Evolutionary conservation across 2,888 invertebrate species (phyloP).

Genomic region (Acrocyrtus sp.): DNA sequence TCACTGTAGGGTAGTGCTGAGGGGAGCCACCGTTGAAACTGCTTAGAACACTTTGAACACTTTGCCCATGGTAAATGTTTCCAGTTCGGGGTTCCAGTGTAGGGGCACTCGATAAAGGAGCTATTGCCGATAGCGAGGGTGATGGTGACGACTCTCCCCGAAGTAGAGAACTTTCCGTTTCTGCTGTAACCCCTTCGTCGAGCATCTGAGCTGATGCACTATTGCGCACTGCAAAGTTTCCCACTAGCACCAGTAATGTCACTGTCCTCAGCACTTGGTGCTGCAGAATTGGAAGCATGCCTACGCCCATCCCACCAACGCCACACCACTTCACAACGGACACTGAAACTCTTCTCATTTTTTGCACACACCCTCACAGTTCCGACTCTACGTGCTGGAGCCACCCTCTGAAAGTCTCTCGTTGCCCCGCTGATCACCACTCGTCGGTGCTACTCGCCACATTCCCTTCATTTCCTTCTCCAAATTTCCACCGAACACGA

Average conservation of each 20-base stretch:
- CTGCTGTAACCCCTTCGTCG: too few relatives aligned
- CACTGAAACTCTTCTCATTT: too few relatives aligned
- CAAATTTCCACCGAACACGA: too few relatives aligned
- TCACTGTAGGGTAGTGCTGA: slow-evolving; percentile 52
- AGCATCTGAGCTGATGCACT: too few relatives aligned
- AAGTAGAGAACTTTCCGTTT: background rate
- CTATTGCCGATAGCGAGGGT: too few relatives aligned
- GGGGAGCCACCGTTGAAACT: slow-evolving; percentile 10
- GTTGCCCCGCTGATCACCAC: background rate
- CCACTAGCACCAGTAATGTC: background rate
- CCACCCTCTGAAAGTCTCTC: background rate
- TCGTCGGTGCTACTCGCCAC: background rate
- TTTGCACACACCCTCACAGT: too few relatives aligned
- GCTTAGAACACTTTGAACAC: slow-evolving; percentile 24
- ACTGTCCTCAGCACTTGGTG: background rate
- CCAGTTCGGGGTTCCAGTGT: background rate
- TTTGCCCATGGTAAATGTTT: slow-evolving; percentile 32
- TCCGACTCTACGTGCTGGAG: background rate
- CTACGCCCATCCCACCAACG: too few relatives aligned
- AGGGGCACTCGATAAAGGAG: too few relatives aligned
- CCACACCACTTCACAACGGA: too few relatives aligned
- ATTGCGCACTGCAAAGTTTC: background rate
- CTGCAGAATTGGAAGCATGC: background rate
- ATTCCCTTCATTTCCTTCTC: background rate
- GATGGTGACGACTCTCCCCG: background rate